Percentiles rank a stretch among this genome's conserved stretches.
Conservation (phyloP, 1,140 invertebrate genomes). For the Pinna nobilis region DNA sequence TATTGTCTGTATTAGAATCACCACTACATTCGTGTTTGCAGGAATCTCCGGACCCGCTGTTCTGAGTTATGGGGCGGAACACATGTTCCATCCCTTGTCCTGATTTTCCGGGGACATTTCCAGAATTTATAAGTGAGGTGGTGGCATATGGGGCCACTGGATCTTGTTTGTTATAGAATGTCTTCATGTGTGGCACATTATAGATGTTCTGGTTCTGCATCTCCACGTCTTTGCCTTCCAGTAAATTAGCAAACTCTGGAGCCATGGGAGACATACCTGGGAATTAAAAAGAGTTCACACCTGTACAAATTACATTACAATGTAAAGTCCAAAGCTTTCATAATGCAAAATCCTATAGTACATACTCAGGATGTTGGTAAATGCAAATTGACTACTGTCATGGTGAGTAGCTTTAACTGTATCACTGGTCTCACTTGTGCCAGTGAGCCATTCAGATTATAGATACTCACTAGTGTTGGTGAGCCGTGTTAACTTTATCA, state of each 20-base stretch:
- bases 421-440: no score
- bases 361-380: no score
- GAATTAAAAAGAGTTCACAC: not conserved
- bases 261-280: slow-evolving; percentile 45
- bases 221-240: slow-evolving; percentile 56
- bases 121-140: slow-evolving; percentile 80
- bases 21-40: slow-evolving; percentile 69
- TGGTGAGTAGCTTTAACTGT: no score
- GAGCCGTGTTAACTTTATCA: no score
- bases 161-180: slow-evolving; percentile 83
- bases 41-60: slow-evolving; percentile 72
- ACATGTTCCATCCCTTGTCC: slow-evolving; percentile 47
- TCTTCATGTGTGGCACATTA: slow-evolving; percentile 78
- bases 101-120: slow-evolving; percentile 5
- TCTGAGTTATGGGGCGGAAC: slow-evolving; percentile 69
- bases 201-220: slow-evolving; percentile 58
- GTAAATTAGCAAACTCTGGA: slow-evolving; percentile 63
- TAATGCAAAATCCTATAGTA: no score
- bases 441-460: no score
- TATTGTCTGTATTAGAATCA: slow-evolving; percentile 71
- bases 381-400: no score
- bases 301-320: no score
- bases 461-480: no score
- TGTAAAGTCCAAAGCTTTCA: no score
- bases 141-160: slow-evolving; percentile 88